Percentiles rank a stretch among this genome's conserved stretches.
These are phyloP conservation scores for Pteromalus puparum DNA, from an alignment of 1,140 invertebrate genomes.

Conservation along the genomic window DNA sequence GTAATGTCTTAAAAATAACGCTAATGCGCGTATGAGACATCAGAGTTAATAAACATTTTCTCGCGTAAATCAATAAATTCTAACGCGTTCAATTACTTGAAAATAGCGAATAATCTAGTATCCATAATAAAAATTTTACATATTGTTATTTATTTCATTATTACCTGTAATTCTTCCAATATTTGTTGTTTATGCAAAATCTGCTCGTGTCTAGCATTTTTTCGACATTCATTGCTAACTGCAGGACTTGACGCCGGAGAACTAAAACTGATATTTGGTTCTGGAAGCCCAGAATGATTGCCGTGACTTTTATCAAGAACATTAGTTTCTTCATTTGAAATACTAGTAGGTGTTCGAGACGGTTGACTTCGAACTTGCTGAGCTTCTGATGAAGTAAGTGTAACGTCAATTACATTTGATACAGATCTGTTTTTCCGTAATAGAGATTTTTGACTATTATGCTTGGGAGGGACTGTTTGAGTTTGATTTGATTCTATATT, in stretches of 20 bases:
- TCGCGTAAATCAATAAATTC: no score
- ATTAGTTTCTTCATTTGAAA: conserved; percentile 71
- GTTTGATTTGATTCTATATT: conserved; percentile 65
- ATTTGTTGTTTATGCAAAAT: conserved; percentile 86
- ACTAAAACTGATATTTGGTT: conserved; percentile 69
- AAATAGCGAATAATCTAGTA: no score
- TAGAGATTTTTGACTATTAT: conserved; percentile 74
- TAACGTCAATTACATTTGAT: conserved; percentile 72
- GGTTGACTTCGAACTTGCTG: conserved; percentile 76
- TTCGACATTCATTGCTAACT: conserved; percentile 64
- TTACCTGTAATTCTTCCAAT: conserved; percentile 84
- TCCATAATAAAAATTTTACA: no score
- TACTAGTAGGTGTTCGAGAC: conserved; percentile 64
- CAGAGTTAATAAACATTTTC: no score
- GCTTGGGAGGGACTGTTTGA: conserved; percentile 69
- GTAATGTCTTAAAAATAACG: no score
- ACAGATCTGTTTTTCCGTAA: conserved; percentile 77
- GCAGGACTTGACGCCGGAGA: conserved; percentile 54
- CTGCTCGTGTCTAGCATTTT: conserved; percentile 78
- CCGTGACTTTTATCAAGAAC: conserved; percentile 73
- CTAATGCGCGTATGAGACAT: no score
- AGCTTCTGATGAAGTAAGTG: conserved; percentile 77
- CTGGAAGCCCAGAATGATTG: conserved; percentile 66
- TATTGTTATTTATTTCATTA: conserved; percentile 25
- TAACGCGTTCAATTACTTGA: no score